Conservation (phyloP, 1,140 invertebrate genomes). For the Atta cephalotes region DNA sequence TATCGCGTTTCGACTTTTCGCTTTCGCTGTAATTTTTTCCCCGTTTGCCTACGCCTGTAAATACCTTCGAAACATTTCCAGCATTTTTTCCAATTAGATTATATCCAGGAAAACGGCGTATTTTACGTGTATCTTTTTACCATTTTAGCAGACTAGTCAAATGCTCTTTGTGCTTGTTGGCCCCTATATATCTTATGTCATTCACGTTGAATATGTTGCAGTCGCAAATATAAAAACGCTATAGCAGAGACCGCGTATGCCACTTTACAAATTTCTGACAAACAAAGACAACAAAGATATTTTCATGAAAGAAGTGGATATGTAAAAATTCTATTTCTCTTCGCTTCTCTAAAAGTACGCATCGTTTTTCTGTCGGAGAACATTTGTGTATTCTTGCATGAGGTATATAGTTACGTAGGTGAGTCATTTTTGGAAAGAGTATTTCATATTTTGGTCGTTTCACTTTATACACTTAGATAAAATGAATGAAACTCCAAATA, state of each 20-base stretch:
- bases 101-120: slow-evolving; percentile 35
- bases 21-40: slow-evolving; percentile 46
- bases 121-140: slow-evolving; percentile 14
- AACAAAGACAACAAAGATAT: slow-evolving; percentile 15
- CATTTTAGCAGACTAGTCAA: slow-evolving; percentile 22
- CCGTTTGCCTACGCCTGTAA: slow-evolving; percentile 18
- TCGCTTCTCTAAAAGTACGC: not conserved
- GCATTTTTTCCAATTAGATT: slow-evolving; percentile 63
- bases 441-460: not conserved
- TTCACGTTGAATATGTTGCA: slow-evolving; percentile 5
- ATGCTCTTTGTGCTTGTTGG: slow-evolving; percentile 9
- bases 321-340: not conserved
- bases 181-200: not conserved
- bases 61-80: slow-evolving; percentile 49
- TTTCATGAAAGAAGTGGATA: not conserved
- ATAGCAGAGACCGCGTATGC: not conserved
- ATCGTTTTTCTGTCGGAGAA: not conserved
- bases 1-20: slow-evolving; percentile 69
- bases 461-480: not conserved
- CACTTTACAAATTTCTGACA: slow-evolving; percentile 31
- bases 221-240: slow-evolving; percentile 5
- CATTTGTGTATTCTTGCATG: slow-evolving; percentile 8
- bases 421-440: not conserved
- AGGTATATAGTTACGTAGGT: not conserved
- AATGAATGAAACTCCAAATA: not conserved